Percentiles rank a stretch among this genome's conserved stretches.
Conservation (phyloP, 1,140 invertebrate genomes). For the Scaptomyza pallida region DNA sequence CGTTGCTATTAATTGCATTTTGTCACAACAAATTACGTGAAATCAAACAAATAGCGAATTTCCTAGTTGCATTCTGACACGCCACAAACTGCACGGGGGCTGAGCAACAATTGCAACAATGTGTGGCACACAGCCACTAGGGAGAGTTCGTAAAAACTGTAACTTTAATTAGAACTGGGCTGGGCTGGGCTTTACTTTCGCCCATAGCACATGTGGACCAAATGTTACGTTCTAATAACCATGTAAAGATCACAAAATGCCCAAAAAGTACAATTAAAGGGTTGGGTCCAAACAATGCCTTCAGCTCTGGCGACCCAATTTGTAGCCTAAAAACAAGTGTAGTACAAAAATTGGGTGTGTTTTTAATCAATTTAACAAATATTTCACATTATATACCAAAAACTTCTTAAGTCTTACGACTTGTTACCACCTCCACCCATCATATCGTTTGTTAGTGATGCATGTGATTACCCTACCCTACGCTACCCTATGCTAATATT, state of each 20-base stretch:
- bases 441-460: slow-evolving; percentile 25
- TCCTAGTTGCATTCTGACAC: slow-evolving; percentile 69
- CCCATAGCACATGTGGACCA: slow-evolving; percentile 57
- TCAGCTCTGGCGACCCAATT: too few relatives aligned
- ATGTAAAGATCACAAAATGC: slow-evolving; percentile 59
- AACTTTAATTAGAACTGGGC: slow-evolving; percentile 15
- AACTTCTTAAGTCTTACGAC: not conserved
- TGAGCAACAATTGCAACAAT: slow-evolving; percentile 38
- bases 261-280: slow-evolving; percentile 37
- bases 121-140: slow-evolving; percentile 1
- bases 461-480: slow-evolving; percentile 49
- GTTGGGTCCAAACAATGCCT: slow-evolving; percentile 49
- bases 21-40: slow-evolving; percentile 68
- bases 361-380: not conserved
- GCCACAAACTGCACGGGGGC: slow-evolving; percentile 47
- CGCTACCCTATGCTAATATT: not conserved
- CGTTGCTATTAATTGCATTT: slow-evolving; percentile 74
- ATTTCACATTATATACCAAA: not conserved
- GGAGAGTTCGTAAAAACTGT: slow-evolving; percentile 1
- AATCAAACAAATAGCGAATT: slow-evolving; percentile 16
- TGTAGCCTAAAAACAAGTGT: slow-evolving; percentile 47
- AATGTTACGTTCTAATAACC: slow-evolving; percentile 80
- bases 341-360: slow-evolving; percentile 32
- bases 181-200: slow-evolving; percentile 55
- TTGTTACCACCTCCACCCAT: not conserved